Base-by-base conservation (phyloP, 2,113 vertebrate genomes). In the Oriolus oriolus region DNA sequence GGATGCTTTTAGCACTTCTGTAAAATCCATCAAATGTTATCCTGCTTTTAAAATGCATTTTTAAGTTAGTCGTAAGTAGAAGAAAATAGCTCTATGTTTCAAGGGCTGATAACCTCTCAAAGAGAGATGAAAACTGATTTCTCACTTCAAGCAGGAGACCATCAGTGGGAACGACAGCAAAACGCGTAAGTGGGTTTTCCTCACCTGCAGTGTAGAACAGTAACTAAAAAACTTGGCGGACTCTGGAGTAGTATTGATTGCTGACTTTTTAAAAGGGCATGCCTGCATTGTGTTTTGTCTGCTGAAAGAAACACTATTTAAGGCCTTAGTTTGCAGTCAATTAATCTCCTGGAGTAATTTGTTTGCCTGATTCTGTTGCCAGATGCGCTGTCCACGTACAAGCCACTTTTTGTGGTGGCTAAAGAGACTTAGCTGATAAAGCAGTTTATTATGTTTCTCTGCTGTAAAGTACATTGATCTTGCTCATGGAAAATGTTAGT, bases 261-360 rank as follows among this genome's bases (percentile, higher is more conserved):
- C 60, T 26, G 20, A 49, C 49, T 89, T 76, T 77, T 74, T 22
- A 2, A 59, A 70, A 77, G 93, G 61, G 45, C 77, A 76, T 42
- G 57, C 11, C 66, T 77, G 6, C 54, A 44, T 65, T 69, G 26
- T 78, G 18, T 85, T 86, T 59, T 59, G 18, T 94, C 89, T 91
- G 16, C 79, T 86, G 77, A 96, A 94, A 93, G 61, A 89, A 87
- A 74, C 76, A 33, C n/a, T 82, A 6, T 42, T 50, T 66, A 95
- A 95, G 82, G 42, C 87, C 47, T 90, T 39, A 59, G 50, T 95
- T 92, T 95, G 83, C 50, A 92, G 89, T 42, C 75, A 95, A 7
- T 97, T 97, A 92, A 95, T 97, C 92, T 97, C 50, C 63, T 50
- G 18, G 71, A 82, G 52, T 85, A 95, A 95, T 97, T 90, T 93